Evolutionary conservation across 1,140 invertebrate species (phyloP).

Genomic region (Aphidius gifuensis): DNA sequence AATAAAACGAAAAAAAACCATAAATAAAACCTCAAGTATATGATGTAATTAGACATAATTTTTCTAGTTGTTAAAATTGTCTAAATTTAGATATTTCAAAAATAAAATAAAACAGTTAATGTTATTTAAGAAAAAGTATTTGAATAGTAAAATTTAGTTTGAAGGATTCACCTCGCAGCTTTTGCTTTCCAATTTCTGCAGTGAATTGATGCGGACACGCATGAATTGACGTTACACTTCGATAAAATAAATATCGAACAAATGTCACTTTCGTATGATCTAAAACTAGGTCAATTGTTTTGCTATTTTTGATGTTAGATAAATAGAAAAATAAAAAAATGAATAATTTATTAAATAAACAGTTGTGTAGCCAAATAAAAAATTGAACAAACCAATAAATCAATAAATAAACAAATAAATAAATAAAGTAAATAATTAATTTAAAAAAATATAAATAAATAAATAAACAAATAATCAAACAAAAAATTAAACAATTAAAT

Average conservation of each 20-base stretch:
- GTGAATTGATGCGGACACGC: constrained; percentile 7
- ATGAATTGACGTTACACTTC: constrained; percentile 14
- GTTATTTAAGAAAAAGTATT: not conserved
- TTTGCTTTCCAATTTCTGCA: constrained; percentile 14
- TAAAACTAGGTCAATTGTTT: constrained; percentile 7
- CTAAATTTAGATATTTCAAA: not conserved
- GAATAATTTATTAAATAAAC: not conserved
- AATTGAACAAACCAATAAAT: no score
- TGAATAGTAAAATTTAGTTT: not conserved
- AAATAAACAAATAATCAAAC: no score
- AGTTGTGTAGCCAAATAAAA: no score
- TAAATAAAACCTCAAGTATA: no score
- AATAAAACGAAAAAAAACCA: no score
- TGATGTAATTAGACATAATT: no score
- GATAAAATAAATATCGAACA: constrained; percentile 7
- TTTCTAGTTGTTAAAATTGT: no score
- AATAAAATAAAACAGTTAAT: not conserved
- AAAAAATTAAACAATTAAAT: no score
- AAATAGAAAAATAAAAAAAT: constrained; percentile 1
- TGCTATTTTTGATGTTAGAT: no score
- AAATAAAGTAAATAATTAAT: no score
- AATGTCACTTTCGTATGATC: constrained; percentile 19
- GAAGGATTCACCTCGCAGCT: not conserved
- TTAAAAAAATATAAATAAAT: no score
- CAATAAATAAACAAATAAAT: no score